Percentiles rank a stretch among this genome's conserved stretches.
Evolutionary conservation across 2,113 vertebrate species (phyloP).

Genomic region (Brachyhypopomus occidentalis): DNA sequence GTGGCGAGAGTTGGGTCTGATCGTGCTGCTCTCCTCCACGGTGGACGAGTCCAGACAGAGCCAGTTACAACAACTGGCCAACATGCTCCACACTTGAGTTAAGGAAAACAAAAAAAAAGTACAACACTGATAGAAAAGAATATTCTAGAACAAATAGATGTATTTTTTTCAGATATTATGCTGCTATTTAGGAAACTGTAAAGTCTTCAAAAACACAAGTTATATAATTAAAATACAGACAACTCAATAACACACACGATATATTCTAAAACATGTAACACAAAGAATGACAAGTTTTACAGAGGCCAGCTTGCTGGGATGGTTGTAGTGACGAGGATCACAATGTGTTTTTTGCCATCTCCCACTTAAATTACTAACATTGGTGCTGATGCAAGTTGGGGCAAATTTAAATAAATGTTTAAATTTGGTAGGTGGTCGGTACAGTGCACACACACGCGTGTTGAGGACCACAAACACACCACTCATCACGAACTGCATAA

Average conservation of each 20-base stretch:
- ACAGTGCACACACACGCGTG: not conserved
- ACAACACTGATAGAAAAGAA: not conserved
- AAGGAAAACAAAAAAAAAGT: not conserved
- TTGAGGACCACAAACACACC: not conserved
- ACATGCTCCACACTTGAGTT: slow-evolving; percentile 74
- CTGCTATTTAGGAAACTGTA: not conserved
- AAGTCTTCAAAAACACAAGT: not conserved
- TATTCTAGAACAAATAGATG: not conserved
- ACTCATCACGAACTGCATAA: not conserved
- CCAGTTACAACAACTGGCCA: slow-evolving; percentile 92
- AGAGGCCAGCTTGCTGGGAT: not conserved
- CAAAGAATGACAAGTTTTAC: not conserved
- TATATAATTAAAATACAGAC: not conserved
- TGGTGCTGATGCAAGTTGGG: not conserved
- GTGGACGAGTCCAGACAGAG: slow-evolving; percentile 83
- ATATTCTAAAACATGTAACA: not conserved
- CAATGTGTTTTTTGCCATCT: not conserved
- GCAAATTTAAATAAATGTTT: not conserved
- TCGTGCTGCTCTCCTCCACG: slow-evolving; percentile 63
- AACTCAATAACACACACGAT: not conserved
- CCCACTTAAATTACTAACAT: not conserved
- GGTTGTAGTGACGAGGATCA: not conserved
- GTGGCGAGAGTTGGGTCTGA: slow-evolving; percentile 49
- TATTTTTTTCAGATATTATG: not conserved
- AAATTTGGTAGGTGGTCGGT: too few species aligned